Percentiles rank a stretch among this genome's conserved stretches.
These are phyloP conservation scores for Lepidostoma basale DNA, from an alignment of 1,140 invertebrate species.

Conservation along the genomic window DNA sequence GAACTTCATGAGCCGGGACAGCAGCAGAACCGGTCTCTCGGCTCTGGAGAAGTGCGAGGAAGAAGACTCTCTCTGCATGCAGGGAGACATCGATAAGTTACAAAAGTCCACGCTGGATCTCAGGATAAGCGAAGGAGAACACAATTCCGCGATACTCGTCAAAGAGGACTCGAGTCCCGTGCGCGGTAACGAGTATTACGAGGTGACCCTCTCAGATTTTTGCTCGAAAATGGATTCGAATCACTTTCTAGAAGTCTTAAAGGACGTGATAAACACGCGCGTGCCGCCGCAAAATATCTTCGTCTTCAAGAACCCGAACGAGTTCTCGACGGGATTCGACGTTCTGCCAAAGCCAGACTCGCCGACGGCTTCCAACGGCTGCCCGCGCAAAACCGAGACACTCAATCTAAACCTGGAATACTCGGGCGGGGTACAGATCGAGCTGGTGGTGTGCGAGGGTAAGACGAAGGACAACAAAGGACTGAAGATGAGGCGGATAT, in stretches of 20 bases:
- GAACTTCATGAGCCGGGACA: constrained; percentile 52
- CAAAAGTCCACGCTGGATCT: constrained; percentile 58
- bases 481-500: constrained; percentile 88
- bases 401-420: constrained; percentile 75
- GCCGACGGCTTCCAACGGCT: constrained; percentile 55
- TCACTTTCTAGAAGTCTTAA: constrained; percentile 81
- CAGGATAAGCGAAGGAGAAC: constrained; percentile 48
- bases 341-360: constrained; percentile 5
- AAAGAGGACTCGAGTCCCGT: constrained; percentile 51
- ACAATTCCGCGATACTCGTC: constrained; percentile 43
- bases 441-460: constrained; percentile 80
- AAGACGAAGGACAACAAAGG: constrained; percentile 79
- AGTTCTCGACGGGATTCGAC: constrained; percentile 25
- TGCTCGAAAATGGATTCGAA: constrained; percentile 78
- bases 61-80: constrained; percentile 48
- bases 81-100: constrained; percentile 54
- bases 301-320: constrained; percentile 56
- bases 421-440: constrained; percentile 86
- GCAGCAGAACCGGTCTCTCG: constrained; percentile 45
- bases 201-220: constrained; percentile 78
- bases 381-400: constrained; percentile 47
- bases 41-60: constrained; percentile 54
- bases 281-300: constrained; percentile 77
- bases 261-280: constrained; percentile 79
- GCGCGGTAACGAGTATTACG: constrained; percentile 62